These are phyloP conservation scores for Eurytemora carolleeae DNA, from an alignment of 1,140 invertebrate species.

Conservation along the genomic window DNA sequence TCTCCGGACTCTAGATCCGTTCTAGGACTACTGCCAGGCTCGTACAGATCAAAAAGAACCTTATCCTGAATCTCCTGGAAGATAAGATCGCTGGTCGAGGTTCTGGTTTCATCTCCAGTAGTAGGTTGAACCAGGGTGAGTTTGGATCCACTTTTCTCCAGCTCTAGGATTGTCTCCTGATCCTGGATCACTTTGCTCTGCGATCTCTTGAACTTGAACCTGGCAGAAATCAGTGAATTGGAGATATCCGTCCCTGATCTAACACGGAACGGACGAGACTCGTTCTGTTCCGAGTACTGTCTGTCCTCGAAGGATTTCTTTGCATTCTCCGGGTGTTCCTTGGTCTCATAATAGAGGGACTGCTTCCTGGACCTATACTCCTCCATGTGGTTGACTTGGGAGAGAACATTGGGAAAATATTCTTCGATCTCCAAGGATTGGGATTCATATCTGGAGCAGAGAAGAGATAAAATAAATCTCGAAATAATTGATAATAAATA, in stretches of 20 bases:
- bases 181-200: too few relatives aligned
- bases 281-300: background rate
- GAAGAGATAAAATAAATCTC: too few relatives aligned
- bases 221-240: background rate
- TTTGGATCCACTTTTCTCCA: background rate
- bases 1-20: too few relatives aligned
- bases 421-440: background rate
- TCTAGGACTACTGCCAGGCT: too few relatives aligned
- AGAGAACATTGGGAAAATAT: background rate
- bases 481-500: too few relatives aligned
- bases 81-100: background rate
- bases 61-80: background rate
- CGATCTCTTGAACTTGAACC: background rate
- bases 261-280: background rate
- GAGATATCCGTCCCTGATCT: background rate
- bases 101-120: background rate
- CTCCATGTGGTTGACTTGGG: background rate
- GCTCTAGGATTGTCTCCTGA: background rate
- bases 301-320: background rate
- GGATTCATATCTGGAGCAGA: background rate
- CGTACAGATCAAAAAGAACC: too few relatives aligned
- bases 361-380: background rate
- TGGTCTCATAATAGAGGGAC: background rate
- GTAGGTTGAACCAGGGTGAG: background rate
- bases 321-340: background rate